Evolutionary conservation across 2,888 invertebrate genomes (phyloP), one percentile per base, ranked within the genome.

Genomic region (Mimas tiliae): DNA sequence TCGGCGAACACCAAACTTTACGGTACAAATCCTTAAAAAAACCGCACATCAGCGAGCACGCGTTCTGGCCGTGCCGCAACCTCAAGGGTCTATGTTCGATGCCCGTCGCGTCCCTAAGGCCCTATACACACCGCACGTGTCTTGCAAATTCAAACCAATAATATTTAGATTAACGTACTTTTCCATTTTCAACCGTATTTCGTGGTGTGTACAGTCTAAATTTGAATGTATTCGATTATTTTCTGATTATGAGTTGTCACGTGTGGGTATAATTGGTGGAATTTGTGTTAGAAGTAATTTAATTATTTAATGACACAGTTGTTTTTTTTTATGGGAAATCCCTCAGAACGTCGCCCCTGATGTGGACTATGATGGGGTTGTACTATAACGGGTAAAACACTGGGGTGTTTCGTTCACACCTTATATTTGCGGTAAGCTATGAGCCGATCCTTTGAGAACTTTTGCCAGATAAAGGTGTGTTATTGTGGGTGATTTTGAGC

Each of bases 251-350:
- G 58, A 38, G 12, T 58, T 58, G 58, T 58, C 58, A 58, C 58
- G 58, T 58, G 58, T 58, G 38, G 27, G 12, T 19, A 58, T 58
- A 58, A 58, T 58, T 58, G 42, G 19, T 21, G 58, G 42, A 58
- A 42, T 50, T 66, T 63, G 71, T 70, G 72, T 68, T 67, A 63
- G 47, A 63, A 62, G 62, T 64, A 62, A 33, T 62, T 65, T 34
- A 65, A 64, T 65, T 62, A 52, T 65, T 21, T 33, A 65, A 52
- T 66, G 52, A 65, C 16, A n/a, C 50, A 64, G 14, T 51, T 38
- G 21, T 19, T 38, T 19, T 16, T 58, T 7, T 19, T 12, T 38
- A 58, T 6, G 19, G 9, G 19, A 19, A 50, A 50, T 19, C 9
- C 50, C 50, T 19, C 19, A 50, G 8, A 9, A 1, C 50, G 19